Evolutionary conservation across 2,888 invertebrate species (phyloP).

Genomic region (Taphrorychus bicolor): DNA sequence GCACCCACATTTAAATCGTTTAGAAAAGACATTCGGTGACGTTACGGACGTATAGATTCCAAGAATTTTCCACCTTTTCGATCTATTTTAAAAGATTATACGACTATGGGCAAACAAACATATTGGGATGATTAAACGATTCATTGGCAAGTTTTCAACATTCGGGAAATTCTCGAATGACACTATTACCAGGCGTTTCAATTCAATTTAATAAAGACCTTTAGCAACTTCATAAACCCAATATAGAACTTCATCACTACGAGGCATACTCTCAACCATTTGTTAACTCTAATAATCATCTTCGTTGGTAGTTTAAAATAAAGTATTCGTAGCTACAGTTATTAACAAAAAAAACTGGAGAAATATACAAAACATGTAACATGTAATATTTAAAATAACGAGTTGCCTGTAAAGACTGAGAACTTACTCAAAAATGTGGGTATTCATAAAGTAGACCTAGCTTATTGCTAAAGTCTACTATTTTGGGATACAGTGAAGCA

Average conservation of each 20-base stretch:
- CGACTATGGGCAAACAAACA: slow-evolving; percentile 9
- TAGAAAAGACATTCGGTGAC: not conserved
- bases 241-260: too few relatives aligned
- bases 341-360: too few relatives aligned
- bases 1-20: not conserved
- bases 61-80: slow-evolving; percentile 28
- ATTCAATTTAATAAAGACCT: not conserved
- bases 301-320: too few relatives aligned
- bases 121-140: slow-evolving; percentile 20
- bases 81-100: slow-evolving; percentile 25
- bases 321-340: too few relatives aligned
- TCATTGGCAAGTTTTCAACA: slow-evolving; percentile 25
- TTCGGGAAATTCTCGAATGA: slow-evolving; percentile 11
- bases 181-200: not conserved
- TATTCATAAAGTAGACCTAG: too few relatives aligned
- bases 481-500: not conserved
- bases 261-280: too few relatives aligned
- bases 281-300: too few relatives aligned
- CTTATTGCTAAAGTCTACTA: not conserved
- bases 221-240: not conserved
- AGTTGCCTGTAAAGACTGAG: too few relatives aligned
- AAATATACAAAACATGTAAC: too few relatives aligned
- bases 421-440: too few relatives aligned
- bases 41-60: not conserved
- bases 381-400: too few relatives aligned